Evolutionary conservation across 37 sponge, comb jelly and placozoan species (phyloP), one percentile per base, ranked within the genome.

Genomic region (Eunapius fragilis): DNA sequence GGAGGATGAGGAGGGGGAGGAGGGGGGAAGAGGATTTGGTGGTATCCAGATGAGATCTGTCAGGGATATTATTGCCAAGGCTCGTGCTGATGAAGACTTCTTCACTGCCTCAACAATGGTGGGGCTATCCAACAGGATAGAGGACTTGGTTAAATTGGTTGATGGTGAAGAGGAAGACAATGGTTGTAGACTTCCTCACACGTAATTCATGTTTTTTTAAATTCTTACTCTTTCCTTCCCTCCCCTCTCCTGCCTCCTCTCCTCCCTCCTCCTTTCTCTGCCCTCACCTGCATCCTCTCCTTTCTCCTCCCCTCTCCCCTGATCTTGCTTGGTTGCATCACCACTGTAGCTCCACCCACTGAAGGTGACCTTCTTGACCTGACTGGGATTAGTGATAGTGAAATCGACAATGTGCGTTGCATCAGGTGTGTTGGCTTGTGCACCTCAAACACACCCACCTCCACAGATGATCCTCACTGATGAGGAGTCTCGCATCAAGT

Each of bases 401-500:
- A 97, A 83, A 89, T 97, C 30, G 92, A 96, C 3, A 78, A 70
- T 50, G 96, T 96, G 31, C 58, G 58, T 58, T 58, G 13, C 74
- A 50, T 75, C 67, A 48, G 41, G 32, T 25, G 9, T 13, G 31
- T 24, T 3, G 25, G 24, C 25, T 4, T n/a, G 17, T 84, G 36
- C 24, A 23, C 31, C 25, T 30, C 31, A 7, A 82, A 9, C 22
- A 13, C 81, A 1, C 58, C 31, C 70, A 2, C 49, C 13, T 58
- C 30, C 14, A 0, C 48, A 97, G 96, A 90, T 94, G 91, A 31
- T 98, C 4, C 85, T 98, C 73, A 80, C 92, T 24, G 84, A 86
- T 34, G 96, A 98, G 76, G 98, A 98, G 67, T 92, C 87, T 17
- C 68, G 76, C 38, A 82, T 91, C 26, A 98, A 98, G 78, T 84